Percentiles rank a stretch among this genome's conserved stretches.
phyloP scores from a whole-genome alignment of 1,140 invertebrate species.

The Spodoptera litura region DNA sequence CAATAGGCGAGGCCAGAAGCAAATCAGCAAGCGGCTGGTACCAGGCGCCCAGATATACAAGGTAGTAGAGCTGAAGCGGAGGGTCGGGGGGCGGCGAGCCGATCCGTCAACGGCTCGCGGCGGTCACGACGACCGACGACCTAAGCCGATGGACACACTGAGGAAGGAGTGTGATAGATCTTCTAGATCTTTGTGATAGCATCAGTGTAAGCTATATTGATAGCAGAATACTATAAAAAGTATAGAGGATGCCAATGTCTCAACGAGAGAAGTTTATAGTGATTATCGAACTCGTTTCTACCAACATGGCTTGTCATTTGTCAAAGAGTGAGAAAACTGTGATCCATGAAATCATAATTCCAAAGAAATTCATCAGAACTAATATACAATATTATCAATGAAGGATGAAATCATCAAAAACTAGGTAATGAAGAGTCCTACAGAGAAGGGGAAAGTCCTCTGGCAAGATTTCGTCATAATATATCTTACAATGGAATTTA shows the following conservation, averaged over 20 bases:
- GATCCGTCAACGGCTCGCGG: constrained; percentile 76
- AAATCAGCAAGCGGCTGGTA: constrained; percentile 45
- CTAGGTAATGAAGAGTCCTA: no score
- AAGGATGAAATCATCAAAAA: no score
- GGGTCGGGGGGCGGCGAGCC: constrained; percentile 56
- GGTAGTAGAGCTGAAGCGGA: constrained; percentile 23
- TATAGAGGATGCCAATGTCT: background rate
- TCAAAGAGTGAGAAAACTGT: no score
- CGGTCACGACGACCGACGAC: constrained; percentile 66
- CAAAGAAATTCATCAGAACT: no score
- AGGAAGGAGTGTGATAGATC: background rate
- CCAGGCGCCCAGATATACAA: constrained; percentile 59
- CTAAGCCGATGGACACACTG: constrained; percentile 46
- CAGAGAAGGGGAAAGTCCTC: no score
- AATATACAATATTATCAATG: no score
- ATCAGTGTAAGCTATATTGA: background rate
- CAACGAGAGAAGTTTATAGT: no score
- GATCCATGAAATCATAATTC: no score
- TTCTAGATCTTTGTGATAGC: background rate
- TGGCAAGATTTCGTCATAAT: no score
- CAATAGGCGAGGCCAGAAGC: constrained; percentile 47
- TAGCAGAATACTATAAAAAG: background rate
- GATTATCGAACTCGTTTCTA: no score
- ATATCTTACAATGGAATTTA: no score
- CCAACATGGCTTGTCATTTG: no score